Base-by-base conservation (phyloP, 2,113 vertebrate genomes). In the Electrona antarctica region DNA sequence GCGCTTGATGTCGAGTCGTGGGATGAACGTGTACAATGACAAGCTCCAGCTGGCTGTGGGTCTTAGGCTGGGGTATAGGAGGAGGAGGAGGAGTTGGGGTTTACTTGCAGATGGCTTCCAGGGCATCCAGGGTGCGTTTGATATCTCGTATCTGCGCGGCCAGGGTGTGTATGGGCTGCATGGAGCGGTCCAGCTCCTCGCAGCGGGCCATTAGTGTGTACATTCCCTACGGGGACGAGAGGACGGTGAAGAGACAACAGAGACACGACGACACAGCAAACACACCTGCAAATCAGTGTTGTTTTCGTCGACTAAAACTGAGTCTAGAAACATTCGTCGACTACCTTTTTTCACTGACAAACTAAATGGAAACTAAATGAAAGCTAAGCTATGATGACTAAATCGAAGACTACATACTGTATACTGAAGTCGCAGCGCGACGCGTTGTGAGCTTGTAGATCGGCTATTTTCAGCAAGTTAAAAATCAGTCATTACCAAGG, bases 161-260 rank as follows among this genome's bases (percentile, higher is more conserved):
- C 82, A 99, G 89, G 0, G 91, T 88, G 80, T 97, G 96, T 64
- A 99, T 96, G 45, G 97, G 97, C 87, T 97, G 95, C 95, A 99
- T 95, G 85, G 96, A 96, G 29, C 95, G 92, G 85, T 99, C 97
- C 89, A 99, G 84, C 91, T 99, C 97, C 91, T 99, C 97, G 67
- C 97, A 98, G 72, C 97, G 95, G 4, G 97, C 97, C 93, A 99
- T 96, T 82, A 99, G 92, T 0, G 97, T 97, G 90, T 99, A 99
- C 97, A 99, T 97, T 79, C 96, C 97, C 93, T 95, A 51, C 1
- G 58, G 29, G 41, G 28, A 64, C 4, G 78, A 7, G 69, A 46
- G 33, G 33, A 41, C 5, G 33, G 33, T 41, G 33, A 41, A 41
- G 33, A 41, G n/a, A 71, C 47, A n/a, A 60, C 28, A 58, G 54